Conservation (phyloP, 2,797 vertebrate species). For the Hirundo rustica region DNA sequence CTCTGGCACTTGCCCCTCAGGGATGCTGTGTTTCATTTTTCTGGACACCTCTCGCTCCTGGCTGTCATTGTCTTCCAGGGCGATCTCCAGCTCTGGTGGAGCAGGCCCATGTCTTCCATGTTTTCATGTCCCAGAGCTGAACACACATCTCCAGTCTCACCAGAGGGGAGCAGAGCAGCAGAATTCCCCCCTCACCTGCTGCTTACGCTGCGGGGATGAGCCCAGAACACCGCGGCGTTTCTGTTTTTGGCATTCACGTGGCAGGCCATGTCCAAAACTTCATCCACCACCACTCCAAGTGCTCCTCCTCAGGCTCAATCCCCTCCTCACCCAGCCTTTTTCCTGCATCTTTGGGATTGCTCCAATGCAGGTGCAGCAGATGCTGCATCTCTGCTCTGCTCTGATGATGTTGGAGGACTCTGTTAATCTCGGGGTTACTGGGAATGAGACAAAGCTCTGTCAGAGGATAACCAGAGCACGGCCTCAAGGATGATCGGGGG, state of each 20-base stretch:
- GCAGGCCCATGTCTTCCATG: too few species aligned
- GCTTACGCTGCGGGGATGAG: too few species aligned
- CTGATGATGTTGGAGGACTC: neutral
- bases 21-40: neutral
- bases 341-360: neutral
- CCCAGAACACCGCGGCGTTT: neutral
- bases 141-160: neutral
- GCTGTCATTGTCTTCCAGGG: fast-evolving
- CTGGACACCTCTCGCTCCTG: too few species aligned
- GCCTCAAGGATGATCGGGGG: too few species aligned
- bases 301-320: neutral
- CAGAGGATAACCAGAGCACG: neutral
- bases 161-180: neutral
- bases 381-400: neutral
- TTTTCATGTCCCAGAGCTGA: neutral
- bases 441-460: too few species aligned
- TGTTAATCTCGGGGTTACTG: neutral
- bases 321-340: neutral
- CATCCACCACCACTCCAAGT: neutral
- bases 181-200: neutral
- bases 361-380: neutral
- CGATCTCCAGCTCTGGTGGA: too few species aligned
- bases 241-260: neutral
- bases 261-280: too few species aligned
- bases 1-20: too few species aligned